Conservation (phyloP, 2,888 invertebrate genomes). For the Platypus cylindrus region DNA sequence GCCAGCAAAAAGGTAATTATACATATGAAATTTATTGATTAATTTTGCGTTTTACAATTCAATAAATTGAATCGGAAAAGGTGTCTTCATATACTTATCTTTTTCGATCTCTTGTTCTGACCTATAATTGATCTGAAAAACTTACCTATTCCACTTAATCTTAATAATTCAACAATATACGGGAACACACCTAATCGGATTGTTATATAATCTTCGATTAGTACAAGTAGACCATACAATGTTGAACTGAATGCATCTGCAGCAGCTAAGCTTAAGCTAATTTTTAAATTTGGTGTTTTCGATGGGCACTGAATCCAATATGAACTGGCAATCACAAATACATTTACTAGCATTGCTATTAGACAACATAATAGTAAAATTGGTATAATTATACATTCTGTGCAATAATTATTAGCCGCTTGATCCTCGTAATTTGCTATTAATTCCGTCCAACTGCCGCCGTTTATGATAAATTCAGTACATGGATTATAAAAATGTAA, state of each 20-base stretch:
- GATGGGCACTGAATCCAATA: constrained; percentile 44
- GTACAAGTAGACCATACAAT: constrained; percentile 33
- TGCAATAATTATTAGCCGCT: constrained; percentile 2
- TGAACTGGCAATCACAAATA: constrained; percentile 40
- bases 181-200: constrained; percentile 14
- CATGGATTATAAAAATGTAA: too few species aligned
- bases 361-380: constrained; percentile 38
- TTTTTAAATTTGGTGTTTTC: constrained; percentile 44
- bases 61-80: too few species aligned
- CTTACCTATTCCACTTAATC: constrained; percentile 41
- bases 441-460: too few species aligned
- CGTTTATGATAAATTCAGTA: too few species aligned
- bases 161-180: constrained; percentile 33
- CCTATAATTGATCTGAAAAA: too few species aligned
- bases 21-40: too few species aligned
- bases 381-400: constrained; percentile 20
- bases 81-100: too few species aligned
- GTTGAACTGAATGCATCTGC: constrained; percentile 45
- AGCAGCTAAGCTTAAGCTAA: constrained; percentile 45
- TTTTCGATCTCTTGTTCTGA: too few species aligned
- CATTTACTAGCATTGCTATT: constrained; percentile 41
- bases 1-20: too few species aligned
- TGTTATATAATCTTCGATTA: constrained; percentile 13
- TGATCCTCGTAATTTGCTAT: too few species aligned
- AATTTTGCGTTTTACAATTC: too few species aligned